Base-by-base conservation (phyloP, 1,140 invertebrate genomes). In the Acromyrmex charruanus region DNA sequence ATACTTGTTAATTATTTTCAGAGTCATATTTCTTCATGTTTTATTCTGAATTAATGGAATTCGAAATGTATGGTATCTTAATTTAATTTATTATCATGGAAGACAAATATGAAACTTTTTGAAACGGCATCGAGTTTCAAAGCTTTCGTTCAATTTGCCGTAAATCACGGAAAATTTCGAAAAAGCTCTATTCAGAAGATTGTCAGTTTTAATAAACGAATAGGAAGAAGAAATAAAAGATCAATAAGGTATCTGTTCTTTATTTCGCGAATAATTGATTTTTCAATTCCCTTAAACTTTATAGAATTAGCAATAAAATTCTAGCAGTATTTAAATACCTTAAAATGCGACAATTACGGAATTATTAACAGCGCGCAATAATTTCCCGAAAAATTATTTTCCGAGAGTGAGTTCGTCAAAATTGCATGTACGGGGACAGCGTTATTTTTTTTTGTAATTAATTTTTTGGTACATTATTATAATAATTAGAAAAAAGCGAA, bases 81-180 rank as follows among this genome's bases (percentile, higher is more conserved):
- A 79, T 79, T 79, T 79, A 66, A 79, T 66, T 18, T 31, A 7
- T 35, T 21, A 31, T 68, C 28, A 35, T 14, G 25, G 28, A 66
- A 16, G 9, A 3, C 1, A 53, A 68, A 35, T 31, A 39, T 53
- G 14, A n/a, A 44, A 44, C 0, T 80, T 14, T 53, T n/a, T 28
- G 53, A 68, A 80, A 21, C 18, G 44, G 80, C 51, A 44, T 72
- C 16, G 21, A 59, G 16, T 74, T 74, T 59, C 68, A 59, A 82
- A 82, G 68, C 80, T 49, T 69, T 82, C 39, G 10, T 44, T 44
- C 39, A 44, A 44, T 44, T 44, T 71, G n/a, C 53, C 44, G 66
- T 0, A 44, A 82, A 82, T 74, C 53, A 25, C 4, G 25, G 18
- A n/a, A 49, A 44, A 82, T 61, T n/a, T 72, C 14, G 9, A 44